These are phyloP conservation scores for Drosophila rufa DNA, from an alignment of 1,140 invertebrate genomes.

Conservation along the genomic window DNA sequence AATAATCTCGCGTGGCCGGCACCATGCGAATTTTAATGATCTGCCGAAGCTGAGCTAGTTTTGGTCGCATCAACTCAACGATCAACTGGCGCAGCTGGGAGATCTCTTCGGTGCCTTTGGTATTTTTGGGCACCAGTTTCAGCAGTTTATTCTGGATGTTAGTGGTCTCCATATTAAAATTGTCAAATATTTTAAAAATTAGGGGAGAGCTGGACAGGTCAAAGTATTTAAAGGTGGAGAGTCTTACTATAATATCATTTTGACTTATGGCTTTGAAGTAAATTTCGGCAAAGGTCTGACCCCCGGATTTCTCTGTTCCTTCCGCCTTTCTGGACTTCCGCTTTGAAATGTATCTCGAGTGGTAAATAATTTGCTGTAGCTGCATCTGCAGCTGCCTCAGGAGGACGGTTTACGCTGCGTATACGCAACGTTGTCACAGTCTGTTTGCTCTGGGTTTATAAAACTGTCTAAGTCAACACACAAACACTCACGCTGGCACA, in stretches of 20 bases:
- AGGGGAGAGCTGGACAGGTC: background rate
- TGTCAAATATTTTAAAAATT: background rate
- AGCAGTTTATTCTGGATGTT: constrained; percentile 21
- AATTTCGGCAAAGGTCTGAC: background rate
- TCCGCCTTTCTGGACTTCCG: constrained; percentile 1
- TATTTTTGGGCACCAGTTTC: background rate
- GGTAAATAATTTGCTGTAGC: constrained; percentile 11
- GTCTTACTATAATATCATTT: background rate
- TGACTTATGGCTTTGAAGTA: background rate
- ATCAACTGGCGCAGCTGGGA: constrained; percentile 26
- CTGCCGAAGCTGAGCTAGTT: constrained; percentile 1
- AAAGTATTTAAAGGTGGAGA: background rate
- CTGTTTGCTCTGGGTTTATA: constrained; percentile 51
- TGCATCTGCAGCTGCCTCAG: constrained; percentile 7
- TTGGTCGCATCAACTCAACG: constrained; percentile 44
- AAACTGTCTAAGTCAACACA: constrained; percentile 57
- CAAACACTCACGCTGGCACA: constrained; percentile 25
- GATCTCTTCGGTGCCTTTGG: constrained; percentile 1
- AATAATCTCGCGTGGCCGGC: constrained; percentile 13
- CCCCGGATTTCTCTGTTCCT: background rate
- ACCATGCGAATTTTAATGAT: constrained; percentile 30
- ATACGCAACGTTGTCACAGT: constrained; percentile 54
- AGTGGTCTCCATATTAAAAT: constrained; percentile 17
- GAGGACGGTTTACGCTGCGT: constrained; percentile 37
- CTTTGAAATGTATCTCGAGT: constrained; percentile 10